Conservation (phyloP, 1,140 invertebrate genomes). For the Mylabris phalerata region DNA sequence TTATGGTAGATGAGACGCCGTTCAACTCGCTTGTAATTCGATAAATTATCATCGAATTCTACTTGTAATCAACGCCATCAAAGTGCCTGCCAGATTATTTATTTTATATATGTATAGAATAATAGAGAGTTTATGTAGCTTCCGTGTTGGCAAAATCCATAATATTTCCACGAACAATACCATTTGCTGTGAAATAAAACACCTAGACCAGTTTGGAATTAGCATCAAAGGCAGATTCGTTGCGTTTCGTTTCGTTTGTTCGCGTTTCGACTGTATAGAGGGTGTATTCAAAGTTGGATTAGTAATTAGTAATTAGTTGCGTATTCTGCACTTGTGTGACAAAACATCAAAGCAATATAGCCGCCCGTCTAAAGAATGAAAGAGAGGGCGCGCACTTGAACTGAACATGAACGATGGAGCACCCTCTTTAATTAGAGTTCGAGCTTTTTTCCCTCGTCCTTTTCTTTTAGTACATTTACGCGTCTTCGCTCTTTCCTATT, state of each 20-base stretch:
- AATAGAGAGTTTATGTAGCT: no score
- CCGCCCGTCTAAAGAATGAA: conserved; percentile 1
- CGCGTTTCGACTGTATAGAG: no score
- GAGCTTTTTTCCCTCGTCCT: conserved; percentile 5
- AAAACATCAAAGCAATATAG: conserved; percentile 12
- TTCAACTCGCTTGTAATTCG: neutral
- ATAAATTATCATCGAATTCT: no score
- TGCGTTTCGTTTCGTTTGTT: neutral
- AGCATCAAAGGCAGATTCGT: conserved; percentile 20
- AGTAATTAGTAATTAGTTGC: conserved; percentile 25
- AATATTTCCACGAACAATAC: conserved; percentile 8
- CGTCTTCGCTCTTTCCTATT: no score
- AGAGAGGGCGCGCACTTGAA: conserved; percentile 6
- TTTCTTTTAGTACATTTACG: no score
- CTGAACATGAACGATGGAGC: neutral
- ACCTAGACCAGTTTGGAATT: conserved; percentile 15
- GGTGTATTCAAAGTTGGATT: conserved; percentile 17
- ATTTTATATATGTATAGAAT: no score
- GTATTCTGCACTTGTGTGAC: conserved; percentile 18
- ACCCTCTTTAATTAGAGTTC: conserved; percentile 17
- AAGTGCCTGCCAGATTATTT: no score
- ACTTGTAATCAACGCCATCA: no score
- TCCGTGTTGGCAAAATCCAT: no score
- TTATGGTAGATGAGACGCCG: no score
- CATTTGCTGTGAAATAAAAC: conserved; percentile 15